A percentile compares a stretch with the other conserved stretches of the same genome.
These are phyloP conservation scores for Lepidocyrtinus sp. DNA, from an alignment of 2,888 invertebrate genomes.

Conservation along the genomic window DNA sequence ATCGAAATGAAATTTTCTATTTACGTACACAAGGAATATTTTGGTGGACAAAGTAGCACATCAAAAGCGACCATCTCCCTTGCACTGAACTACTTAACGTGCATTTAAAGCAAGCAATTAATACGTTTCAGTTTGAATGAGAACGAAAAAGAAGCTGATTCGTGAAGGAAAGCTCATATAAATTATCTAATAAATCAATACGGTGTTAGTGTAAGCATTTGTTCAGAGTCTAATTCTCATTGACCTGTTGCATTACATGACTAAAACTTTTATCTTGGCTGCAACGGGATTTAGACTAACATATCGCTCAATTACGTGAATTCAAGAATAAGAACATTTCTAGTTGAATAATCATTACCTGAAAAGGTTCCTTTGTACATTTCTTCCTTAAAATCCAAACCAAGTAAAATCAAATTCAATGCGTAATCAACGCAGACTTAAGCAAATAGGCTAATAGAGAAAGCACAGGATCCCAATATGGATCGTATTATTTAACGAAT, in stretches of 20 bases:
- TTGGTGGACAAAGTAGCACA: constrained; percentile 44
- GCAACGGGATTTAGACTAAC: not conserved
- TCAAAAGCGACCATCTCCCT: constrained; percentile 28
- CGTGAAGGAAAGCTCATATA: not conserved
- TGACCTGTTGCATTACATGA: not conserved
- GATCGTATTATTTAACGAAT: not conserved
- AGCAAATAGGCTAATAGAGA: no score
- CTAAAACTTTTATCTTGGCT: not conserved
- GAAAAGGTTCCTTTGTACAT: not conserved
- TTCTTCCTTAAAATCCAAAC: not conserved
- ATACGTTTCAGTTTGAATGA: not conserved
- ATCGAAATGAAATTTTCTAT: not conserved
- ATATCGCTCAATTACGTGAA: not conserved
- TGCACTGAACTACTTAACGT: not conserved
- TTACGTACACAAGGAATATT: not conserved
- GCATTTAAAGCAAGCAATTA: not conserved
- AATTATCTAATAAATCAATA: not conserved
- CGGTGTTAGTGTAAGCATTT: no score
- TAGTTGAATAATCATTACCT: not conserved
- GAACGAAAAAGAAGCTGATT: not conserved
- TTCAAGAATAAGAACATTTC: not conserved
- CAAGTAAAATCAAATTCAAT: no score
- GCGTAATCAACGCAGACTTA: not conserved
- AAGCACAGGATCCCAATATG: not conserved
- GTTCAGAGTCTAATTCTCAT: not conserved